Conservation (phyloP, 2,797 vertebrate species). For the Rhinatrema bivittatum region DNA sequence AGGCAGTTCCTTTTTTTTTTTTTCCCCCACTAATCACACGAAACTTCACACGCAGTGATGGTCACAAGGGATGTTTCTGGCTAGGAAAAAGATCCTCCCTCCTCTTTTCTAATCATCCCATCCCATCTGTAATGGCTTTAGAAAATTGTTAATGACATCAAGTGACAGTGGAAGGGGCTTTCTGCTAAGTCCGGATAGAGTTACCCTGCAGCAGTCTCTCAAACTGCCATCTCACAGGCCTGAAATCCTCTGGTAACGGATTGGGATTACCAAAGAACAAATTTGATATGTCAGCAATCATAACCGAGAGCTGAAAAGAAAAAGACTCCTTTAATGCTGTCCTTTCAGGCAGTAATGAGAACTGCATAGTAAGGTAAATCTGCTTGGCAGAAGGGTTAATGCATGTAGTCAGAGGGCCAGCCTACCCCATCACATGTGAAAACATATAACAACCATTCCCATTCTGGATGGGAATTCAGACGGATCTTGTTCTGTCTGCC, state of each 20-base stretch:
- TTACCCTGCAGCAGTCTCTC: constrained; percentile 58
- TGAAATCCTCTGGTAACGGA: constrained; percentile 58
- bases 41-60: constrained; percentile 53
- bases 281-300: constrained; percentile 58
- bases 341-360: constrained; percentile 47
- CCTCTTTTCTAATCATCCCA: constrained; percentile 61
- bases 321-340: constrained; percentile 49
- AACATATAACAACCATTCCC: constrained; percentile 36
- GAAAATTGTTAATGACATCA: constrained; percentile 72
- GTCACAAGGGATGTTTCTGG: constrained; percentile 62
- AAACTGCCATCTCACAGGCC: constrained; percentile 46
- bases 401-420: constrained; percentile 31
- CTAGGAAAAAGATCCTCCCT: constrained; percentile 66
- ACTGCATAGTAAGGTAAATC: constrained; percentile 47
- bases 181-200: constrained; percentile 54
- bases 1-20: constrained; percentile 42
- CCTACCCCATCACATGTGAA: constrained; percentile 30
- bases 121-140: constrained; percentile 70
- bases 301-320: constrained; percentile 52
- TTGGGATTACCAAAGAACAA: constrained; percentile 60
- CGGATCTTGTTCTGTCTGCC: no score
- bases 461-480: constrained; percentile 28
- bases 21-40: constrained; percentile 59
- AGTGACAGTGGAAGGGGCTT: constrained; percentile 63
- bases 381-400: constrained; percentile 31